Percentiles rank a stretch among this genome's conserved stretches.
Conservation (phyloP, 2,888 invertebrate genomes). For the Ceratothoa steindachneri region DNA sequence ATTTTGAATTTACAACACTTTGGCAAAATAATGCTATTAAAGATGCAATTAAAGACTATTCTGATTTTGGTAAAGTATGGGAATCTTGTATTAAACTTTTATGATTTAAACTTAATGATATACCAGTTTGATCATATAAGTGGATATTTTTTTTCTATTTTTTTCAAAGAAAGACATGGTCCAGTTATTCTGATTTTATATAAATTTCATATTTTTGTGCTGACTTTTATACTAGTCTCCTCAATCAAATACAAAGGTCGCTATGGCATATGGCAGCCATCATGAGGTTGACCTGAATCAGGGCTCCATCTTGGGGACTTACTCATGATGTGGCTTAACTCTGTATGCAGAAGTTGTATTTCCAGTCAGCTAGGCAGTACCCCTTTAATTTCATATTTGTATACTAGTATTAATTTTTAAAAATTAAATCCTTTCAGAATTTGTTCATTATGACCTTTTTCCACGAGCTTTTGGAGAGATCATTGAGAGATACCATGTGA, state of each 20-base stretch:
- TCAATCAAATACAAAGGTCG: not conserved
- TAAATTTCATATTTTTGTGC: too few relatives aligned
- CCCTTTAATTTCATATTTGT: too few relatives aligned
- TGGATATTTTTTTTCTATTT: too few relatives aligned
- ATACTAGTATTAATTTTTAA: not conserved
- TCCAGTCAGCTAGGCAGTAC: too few relatives aligned
- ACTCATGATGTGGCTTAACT: not conserved
- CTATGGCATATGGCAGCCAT: too few relatives aligned
- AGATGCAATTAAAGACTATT: constrained; percentile 26
- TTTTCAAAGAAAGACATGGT: too few relatives aligned
- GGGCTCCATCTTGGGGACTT: too few relatives aligned
- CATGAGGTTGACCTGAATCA: too few relatives aligned
- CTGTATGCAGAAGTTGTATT: not conserved
- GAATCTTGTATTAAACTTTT: too few relatives aligned
- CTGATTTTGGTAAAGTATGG: constrained; percentile 32
- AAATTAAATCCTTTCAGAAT: constrained; percentile 28
- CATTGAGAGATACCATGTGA: constrained; percentile 73
- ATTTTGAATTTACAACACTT: constrained; percentile 84
- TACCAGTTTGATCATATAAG: too few relatives aligned
- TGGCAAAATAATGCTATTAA: constrained; percentile 56
- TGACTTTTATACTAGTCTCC: not conserved
- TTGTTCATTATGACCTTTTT: constrained; percentile 74
- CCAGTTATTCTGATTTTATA: too few relatives aligned
- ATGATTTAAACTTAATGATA: too few relatives aligned
- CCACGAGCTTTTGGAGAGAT: constrained; percentile 86